Conservation (phyloP, 2,888 invertebrate species). For the Druceiella hillmani region DNA sequence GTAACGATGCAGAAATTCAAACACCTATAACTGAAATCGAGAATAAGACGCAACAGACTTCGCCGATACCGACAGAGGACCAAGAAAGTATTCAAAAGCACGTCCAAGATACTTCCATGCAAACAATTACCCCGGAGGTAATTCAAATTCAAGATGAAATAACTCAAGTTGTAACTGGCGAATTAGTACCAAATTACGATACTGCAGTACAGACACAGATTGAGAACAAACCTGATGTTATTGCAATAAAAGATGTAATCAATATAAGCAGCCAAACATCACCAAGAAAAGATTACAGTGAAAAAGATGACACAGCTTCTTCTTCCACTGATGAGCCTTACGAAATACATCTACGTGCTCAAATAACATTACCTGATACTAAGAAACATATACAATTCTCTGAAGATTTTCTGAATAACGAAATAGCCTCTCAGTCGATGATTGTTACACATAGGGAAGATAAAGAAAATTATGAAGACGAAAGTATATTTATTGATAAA, state of each 20-base stretch:
- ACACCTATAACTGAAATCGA: constrained; percentile 41
- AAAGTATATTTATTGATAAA: no score
- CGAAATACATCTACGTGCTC: constrained; percentile 56
- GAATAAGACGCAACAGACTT: constrained; percentile 35
- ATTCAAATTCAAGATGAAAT: constrained; percentile 24
- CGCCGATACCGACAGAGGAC: constrained; percentile 31
- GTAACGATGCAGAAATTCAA: constrained; percentile 37
- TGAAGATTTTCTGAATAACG: constrained; percentile 16
- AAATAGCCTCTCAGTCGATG: no score
- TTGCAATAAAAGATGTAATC: constrained; percentile 30
- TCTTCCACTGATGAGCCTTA: constrained; percentile 52
- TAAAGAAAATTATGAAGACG: no score
- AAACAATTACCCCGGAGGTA: constrained; percentile 22
- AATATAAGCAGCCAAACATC: constrained; percentile 52
- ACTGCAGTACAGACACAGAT: constrained; percentile 29
- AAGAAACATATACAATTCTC: constrained; percentile 29
- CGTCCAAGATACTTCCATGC: constrained; percentile 28
- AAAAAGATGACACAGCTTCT: constrained; percentile 38
- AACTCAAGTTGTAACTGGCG: background rate
- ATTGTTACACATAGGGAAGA: no score
- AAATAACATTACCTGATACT: constrained; percentile 50
- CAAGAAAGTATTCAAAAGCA: constrained; percentile 44
- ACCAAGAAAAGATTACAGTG: constrained; percentile 50
- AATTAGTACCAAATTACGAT: constrained; percentile 14
- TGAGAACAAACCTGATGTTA: constrained; percentile 20